Percentiles rank a stretch among this genome's conserved stretches.
These are phyloP conservation scores for Macrosiphum euphorbiae DNA, from an alignment of 2,888 invertebrate species.

Conservation along the genomic window DNA sequence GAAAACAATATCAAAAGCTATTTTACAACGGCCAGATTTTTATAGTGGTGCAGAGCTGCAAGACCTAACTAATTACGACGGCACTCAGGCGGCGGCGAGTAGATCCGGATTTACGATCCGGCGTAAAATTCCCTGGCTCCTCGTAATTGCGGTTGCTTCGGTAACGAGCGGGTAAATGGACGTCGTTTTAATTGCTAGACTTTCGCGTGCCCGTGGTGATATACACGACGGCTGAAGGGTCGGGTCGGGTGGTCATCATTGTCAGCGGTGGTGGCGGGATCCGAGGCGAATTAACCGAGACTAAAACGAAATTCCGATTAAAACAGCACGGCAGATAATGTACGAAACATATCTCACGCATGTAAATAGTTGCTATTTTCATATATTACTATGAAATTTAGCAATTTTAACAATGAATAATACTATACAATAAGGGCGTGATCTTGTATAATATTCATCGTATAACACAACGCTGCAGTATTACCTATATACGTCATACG, in stretches of 20 bases:
- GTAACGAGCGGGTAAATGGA: constrained; percentile 53
- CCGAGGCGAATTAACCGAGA: constrained; percentile 13
- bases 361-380: not conserved
- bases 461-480: not conserved
- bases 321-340: not conserved
- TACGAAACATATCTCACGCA: not conserved
- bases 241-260: constrained; percentile 18
- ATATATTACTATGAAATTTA: not conserved
- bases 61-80: constrained; percentile 45
- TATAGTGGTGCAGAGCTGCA: not conserved
- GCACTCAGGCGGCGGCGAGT: constrained; percentile 20
- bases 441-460: not conserved
- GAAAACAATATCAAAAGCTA: constrained; percentile 49
- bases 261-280: not conserved
- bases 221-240: not conserved
- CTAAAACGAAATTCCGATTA: constrained; percentile 29
- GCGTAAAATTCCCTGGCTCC: constrained; percentile 37
- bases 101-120: constrained; percentile 52
- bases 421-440: not conserved
- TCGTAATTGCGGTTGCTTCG: constrained; percentile 54
- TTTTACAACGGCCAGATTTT: constrained; percentile 45
- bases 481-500: not conserved
- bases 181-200: constrained; percentile 51
- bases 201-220: constrained; percentile 8
- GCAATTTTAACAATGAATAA: not conserved